Percentiles rank a stretch among this genome's conserved stretches.
phyloP scores from a whole-genome alignment of 2,113 vertebrate genomes.

The Camelus bactrianus region DNA sequence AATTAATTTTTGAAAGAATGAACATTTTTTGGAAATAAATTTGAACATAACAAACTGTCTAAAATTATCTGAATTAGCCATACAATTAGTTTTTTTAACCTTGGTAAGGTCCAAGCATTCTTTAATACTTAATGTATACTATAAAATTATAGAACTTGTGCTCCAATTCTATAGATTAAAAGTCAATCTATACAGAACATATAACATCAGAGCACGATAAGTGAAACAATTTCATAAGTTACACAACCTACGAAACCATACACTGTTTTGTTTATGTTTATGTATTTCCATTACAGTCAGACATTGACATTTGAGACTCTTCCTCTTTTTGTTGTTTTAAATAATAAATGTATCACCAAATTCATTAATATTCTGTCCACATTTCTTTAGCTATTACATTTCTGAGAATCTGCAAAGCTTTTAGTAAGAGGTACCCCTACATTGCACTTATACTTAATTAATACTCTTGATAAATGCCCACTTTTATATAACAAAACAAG shows the following conservation, averaged over 20 bases:
- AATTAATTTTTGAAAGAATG: not conserved
- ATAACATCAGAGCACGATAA: not conserved
- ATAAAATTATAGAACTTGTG: not conserved
- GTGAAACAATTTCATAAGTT: not conserved
- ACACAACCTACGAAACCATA: not conserved
- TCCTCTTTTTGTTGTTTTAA: not conserved
- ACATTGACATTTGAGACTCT: not conserved
- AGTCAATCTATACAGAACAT: not conserved
- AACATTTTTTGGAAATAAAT: not conserved
- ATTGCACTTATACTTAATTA: not conserved
- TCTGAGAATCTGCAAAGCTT: not conserved
- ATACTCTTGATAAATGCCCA: not conserved
- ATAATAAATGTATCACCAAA: not conserved
- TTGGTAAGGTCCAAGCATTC: not conserved
- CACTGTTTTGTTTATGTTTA: not conserved
- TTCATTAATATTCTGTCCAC: not conserved
- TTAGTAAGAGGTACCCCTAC: not conserved
- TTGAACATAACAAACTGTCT: conserved; percentile 36
- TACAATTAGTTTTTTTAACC: not conserved
- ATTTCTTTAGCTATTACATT: not conserved
- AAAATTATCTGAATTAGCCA: not conserved
- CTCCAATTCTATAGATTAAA: not conserved
- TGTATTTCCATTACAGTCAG: not conserved
- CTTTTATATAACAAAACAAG: not conserved
- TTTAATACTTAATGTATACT: not conserved